phyloP scores from a whole-genome alignment of 2,113 vertebrate genomes.

The Solenodon paradoxus region DNA sequence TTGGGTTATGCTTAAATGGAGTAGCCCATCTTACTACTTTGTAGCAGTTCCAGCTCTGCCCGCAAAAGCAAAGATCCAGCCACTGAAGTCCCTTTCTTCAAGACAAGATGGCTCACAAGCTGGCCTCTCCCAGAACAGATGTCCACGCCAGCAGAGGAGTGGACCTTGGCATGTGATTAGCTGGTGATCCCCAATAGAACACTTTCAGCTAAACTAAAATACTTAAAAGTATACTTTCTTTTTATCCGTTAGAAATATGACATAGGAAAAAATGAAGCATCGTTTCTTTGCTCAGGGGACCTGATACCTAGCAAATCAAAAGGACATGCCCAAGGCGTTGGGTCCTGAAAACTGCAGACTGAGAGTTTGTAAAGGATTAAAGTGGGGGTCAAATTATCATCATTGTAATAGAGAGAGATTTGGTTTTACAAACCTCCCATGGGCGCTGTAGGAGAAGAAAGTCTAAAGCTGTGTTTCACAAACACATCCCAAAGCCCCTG shows the following conservation, averaged over 20 bases:
- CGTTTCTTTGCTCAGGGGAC: background rate
- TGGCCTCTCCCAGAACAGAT: background rate
- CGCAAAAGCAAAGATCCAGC: background rate
- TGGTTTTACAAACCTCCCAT: background rate
- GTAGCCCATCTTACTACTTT: background rate
- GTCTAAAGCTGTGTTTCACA: background rate
- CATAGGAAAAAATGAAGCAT: background rate
- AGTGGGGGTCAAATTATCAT: background rate
- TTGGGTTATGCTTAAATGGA: background rate
- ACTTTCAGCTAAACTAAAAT: background rate
- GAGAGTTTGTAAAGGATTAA: background rate
- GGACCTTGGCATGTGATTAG: background rate
- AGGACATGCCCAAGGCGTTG: background rate
- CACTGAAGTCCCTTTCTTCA: background rate
- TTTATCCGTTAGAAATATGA: background rate
- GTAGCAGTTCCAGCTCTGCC: background rate
- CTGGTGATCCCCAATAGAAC: background rate
- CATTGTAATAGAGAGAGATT: background rate
- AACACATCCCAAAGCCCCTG: background rate
- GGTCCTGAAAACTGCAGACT: background rate
- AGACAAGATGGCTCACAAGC: background rate
- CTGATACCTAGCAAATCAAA: background rate
- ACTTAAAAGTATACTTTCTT: background rate
- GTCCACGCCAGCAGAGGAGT: background rate
- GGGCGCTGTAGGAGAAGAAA: background rate